Evolutionary conservation across 2,113 vertebrate species (phyloP).

Genomic region (Salvelinus alpinus): DNA sequence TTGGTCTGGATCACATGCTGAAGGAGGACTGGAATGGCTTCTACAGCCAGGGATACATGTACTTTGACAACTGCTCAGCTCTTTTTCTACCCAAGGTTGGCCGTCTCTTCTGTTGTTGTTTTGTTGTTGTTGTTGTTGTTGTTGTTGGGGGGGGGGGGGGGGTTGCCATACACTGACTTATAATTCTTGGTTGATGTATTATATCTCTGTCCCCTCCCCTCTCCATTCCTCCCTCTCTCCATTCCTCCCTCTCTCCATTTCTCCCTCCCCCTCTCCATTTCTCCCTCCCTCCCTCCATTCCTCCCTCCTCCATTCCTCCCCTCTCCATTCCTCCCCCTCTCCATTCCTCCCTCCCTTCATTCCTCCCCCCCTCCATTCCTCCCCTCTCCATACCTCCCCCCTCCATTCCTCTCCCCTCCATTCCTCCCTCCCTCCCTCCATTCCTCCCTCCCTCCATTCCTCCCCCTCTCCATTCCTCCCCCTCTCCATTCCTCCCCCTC

Average conservation of each 20-base stretch:
- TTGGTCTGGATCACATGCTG: constrained; percentile 78
- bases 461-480: neutral
- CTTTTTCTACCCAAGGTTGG: constrained; percentile 82
- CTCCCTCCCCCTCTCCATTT: too few relatives aligned
- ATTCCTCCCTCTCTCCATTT: too few relatives aligned
- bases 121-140: neutral
- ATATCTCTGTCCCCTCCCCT: too few relatives aligned
- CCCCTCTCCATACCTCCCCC: too few relatives aligned
- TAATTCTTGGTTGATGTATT: too few relatives aligned
- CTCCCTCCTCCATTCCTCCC: too few relatives aligned
- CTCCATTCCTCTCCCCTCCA: too few relatives aligned
- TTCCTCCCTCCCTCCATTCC: neutral
- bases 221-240: too few relatives aligned
- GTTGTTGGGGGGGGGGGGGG: neutral
- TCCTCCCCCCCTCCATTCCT: too few relatives aligned
- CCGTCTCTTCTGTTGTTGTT: neutral
- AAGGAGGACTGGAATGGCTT: constrained; percentile 83
- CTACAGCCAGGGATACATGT: constrained; percentile 80
- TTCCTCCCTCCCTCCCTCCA: neutral
- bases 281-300: too few relatives aligned
- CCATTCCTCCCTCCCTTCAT: too few relatives aligned
- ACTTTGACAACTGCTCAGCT: constrained; percentile 81
- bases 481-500: neutral
- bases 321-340: too few relatives aligned
- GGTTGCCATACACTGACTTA: neutral